A percentile compares a stretch with the other conserved stretches of the same genome.
phyloP scores from a whole-genome alignment of 2,888 invertebrate genomes.

The Pristionchus exspectatus region DNA sequence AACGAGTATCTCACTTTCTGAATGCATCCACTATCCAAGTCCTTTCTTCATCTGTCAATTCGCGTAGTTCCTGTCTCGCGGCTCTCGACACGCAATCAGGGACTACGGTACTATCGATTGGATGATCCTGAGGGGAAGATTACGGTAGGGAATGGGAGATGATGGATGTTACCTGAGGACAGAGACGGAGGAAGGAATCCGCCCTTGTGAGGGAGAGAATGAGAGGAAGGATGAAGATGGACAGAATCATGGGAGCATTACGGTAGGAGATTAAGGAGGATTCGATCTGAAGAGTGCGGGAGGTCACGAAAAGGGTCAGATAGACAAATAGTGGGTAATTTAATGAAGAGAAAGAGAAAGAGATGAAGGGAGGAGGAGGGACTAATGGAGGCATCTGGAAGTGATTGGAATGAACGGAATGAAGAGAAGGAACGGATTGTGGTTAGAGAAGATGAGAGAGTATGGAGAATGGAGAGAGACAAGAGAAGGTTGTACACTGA shows the following conservation, averaged over 20 bases:
- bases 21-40: conserved; percentile 41
- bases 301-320: conserved; percentile 16
- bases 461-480: background rate
- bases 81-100: conserved; percentile 40
- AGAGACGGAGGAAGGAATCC: conserved; percentile 44
- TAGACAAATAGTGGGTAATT: conserved; percentile 22
- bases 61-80: conserved; percentile 18
- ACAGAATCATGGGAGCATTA: conserved; percentile 25
- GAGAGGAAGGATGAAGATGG: background rate
- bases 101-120: conserved; percentile 19
- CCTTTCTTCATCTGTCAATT: conserved; percentile 49
- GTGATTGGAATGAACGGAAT: conserved; percentile 38
- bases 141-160: background rate
- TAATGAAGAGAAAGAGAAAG: background rate
- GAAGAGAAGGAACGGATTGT: background rate
- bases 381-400: conserved; percentile 29
- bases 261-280: background rate
- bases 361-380: conserved; percentile 16
- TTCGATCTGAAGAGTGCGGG: background rate
- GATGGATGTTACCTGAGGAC: conserved; percentile 16
- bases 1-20: background rate
- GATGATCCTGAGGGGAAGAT: background rate
- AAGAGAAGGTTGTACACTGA: background rate
- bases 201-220: background rate
- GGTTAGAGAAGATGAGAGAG: conserved; percentile 25